These are phyloP conservation scores for Aphodius sticticus DNA, from an alignment of 2,888 invertebrate species.

Conservation along the genomic window DNA sequence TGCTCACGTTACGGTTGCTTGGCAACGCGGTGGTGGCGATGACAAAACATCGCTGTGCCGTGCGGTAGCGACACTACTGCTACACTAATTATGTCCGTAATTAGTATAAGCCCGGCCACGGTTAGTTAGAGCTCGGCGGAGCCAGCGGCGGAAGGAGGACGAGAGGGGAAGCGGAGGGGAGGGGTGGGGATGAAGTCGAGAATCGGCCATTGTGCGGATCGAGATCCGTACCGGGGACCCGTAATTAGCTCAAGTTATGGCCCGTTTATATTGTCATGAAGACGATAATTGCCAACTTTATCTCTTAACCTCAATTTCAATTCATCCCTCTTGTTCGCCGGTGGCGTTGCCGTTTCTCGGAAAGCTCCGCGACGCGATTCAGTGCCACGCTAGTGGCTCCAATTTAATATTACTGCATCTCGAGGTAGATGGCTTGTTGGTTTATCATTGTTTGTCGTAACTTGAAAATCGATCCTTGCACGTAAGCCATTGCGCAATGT, in stretches of 20 bases:
- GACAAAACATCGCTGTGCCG: constrained; percentile 55
- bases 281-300: constrained; percentile 58
- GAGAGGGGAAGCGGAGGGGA: constrained; percentile 33
- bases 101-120: constrained; percentile 59
- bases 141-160: constrained; percentile 34
- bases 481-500: neutral
- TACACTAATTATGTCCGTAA: constrained; percentile 60
- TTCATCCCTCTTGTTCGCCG: constrained; percentile 35
- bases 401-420: neutral
- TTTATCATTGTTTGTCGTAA: neutral
- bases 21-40: constrained; percentile 49
- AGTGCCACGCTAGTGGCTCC: neutral
- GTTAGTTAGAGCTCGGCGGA: constrained; percentile 50
- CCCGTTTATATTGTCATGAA: constrained; percentile 58
- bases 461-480: neutral
- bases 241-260: constrained; percentile 58
- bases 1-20: constrained; percentile 46
- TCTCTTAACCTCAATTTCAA: constrained; percentile 50
- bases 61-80: constrained; percentile 52
- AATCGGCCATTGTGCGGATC: constrained; percentile 48
- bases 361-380: neutral
- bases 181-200: constrained; percentile 33
- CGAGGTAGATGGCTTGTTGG: neutral
- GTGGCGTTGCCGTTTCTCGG: neutral
- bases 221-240: constrained; percentile 44